A percentile compares a stretch with the other conserved stretches of the same genome.
Evolutionary conservation across 2,113 vertebrate species (phyloP).

Genomic region (Lampris incognitus): DNA sequence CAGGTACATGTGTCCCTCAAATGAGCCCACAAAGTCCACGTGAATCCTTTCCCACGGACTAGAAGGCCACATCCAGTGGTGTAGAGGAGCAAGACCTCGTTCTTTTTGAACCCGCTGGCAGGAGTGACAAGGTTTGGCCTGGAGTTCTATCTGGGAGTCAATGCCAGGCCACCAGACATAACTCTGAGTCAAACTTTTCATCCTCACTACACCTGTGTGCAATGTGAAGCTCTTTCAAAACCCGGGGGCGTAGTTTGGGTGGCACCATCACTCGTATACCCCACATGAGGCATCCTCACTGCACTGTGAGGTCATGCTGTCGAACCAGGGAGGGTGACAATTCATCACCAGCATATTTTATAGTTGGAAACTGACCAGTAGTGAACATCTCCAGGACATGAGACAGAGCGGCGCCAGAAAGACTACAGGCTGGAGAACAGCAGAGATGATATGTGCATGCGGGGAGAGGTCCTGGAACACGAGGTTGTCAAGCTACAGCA

Average conservation of each 20-base stretch:
- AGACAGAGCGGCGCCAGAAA: not conserved
- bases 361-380: not conserved
- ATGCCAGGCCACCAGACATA: not conserved
- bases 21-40: too few species aligned
- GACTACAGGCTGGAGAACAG: slow-evolving; percentile 85
- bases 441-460: slow-evolving; percentile 85
- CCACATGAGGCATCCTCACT: not conserved
- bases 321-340: not conserved
- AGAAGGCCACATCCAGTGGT: too few species aligned
- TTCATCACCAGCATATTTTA: not conserved
- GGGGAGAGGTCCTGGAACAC: slow-evolving; percentile 80
- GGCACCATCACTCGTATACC: not conserved
- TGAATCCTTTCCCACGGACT: too few species aligned
- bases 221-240: not conserved
- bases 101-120: not conserved
- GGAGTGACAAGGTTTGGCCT: not conserved
- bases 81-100: not conserved
- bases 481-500: slow-evolving; percentile 84
- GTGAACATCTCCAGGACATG: not conserved
- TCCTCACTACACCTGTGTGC: not conserved
- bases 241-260: not conserved
- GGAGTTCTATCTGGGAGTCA: not conserved
- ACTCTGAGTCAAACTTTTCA: not conserved
- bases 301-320: not conserved
- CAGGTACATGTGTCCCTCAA: not conserved